A percentile compares a stretch with the other conserved stretches of the same genome.
Conservation (phyloP, 2,113 vertebrate species). For the Podarcis raffonei region DNA sequence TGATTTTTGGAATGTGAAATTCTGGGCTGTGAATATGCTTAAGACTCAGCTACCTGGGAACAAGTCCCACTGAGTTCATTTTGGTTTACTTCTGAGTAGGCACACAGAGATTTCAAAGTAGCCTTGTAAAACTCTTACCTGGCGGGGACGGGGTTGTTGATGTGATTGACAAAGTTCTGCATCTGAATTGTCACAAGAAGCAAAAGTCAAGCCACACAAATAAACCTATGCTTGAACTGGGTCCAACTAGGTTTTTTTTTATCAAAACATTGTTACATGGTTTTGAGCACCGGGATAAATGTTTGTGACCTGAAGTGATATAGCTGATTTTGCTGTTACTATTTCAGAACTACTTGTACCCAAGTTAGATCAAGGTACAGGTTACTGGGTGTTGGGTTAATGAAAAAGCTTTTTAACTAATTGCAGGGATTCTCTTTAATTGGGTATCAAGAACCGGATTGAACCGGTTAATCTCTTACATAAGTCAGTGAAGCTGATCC, state of each 20-base stretch:
- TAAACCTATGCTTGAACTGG: not conserved
- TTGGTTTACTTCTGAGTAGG: not conserved
- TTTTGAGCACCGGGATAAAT: not conserved
- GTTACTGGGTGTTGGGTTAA: constrained; percentile 17
- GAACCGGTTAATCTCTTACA: constrained; percentile 45
- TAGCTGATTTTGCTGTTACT: not conserved
- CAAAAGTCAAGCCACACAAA: not conserved
- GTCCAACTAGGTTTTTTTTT: not conserved
- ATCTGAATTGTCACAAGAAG: not conserved
- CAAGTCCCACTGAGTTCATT: not conserved
- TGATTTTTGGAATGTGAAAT: not conserved
- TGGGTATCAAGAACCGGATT: constrained; percentile 48
- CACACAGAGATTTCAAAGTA: not conserved
- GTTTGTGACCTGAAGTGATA: not conserved
- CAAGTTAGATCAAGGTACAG: not conserved
- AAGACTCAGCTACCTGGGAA: not conserved
- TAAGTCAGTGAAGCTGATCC: constrained; percentile 28
- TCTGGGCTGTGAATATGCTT: not conserved
- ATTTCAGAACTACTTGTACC: constrained; percentile 5
- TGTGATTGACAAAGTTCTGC: not conserved
- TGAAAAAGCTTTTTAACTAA: constrained; percentile 40
- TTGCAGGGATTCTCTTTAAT: constrained; percentile 44
- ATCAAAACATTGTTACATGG: not conserved
- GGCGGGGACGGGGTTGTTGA: too few species aligned
- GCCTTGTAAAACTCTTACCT: not conserved